Evolutionary conservation across 2,888 invertebrate species (phyloP), one percentile per base, ranked within the genome.

Genomic region (Arge pagana): DNA sequence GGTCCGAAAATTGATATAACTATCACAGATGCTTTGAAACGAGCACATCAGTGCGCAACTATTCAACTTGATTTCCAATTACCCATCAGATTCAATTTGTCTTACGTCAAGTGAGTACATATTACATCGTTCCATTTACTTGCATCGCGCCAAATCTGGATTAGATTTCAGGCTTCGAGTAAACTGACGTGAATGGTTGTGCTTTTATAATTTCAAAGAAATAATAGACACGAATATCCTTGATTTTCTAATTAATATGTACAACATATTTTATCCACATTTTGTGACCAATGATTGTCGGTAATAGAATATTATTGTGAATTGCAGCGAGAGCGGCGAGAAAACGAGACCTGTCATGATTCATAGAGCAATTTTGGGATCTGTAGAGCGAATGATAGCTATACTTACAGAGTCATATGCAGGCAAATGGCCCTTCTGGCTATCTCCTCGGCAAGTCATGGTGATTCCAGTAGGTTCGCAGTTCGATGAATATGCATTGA

Each of bases 351-450:
- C 99, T 0, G 98, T 99, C 16, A 99, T 99, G 58, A 95, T 99
- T 65, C 99, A 99, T 79, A 85, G 99, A 61, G 99, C 99, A 1
- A 88, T 99, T 63, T 82, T 99, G 1, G 99, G 99, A 3, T 98
- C 98, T 0, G 92, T 99, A 5, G 99, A 99, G 79, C 85, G 99
- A 18, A 96, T 98, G 94, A 89, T 99, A 56, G 99, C 98, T 1
- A 95, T 99, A 68, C 82, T 99, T 36, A 93, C 94, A 19, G 99
- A 99, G 81, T 93, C 89, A 58, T 99, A 89, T 79, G 98, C 91
- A 11, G 99, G 99, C 59, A 98, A 98, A 80, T 99, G 99, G 98
- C 99, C 99, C 6, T 96, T 99, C 82, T 99, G 99, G 99, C 76
- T 99, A 39, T 97, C 96, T 1, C 99, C 99, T 2, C 80, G 96